Base-by-base conservation (phyloP, 2,113 vertebrate genomes). In the Athene noctua region DNA sequence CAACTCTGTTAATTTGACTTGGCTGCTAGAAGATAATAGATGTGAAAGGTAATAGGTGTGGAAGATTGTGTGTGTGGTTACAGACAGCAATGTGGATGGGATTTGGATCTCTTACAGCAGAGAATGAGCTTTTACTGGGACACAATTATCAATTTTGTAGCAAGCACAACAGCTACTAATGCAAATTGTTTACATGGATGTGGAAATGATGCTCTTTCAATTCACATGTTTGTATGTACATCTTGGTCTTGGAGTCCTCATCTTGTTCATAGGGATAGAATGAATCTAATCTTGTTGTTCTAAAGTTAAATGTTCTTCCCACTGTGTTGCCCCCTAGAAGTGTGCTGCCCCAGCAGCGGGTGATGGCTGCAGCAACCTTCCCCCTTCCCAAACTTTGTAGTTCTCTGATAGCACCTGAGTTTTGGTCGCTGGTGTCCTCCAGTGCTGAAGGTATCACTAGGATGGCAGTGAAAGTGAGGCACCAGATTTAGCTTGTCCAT, bases 281-380 rank as follows among this genome's bases (percentile, higher is more conserved):
- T 32, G 52, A 79, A 27, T 58, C 40, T 62, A 40, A 11, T 10
- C 6, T 55, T 10, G 0, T 0, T 51, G 13, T 79, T 73, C n/a
- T 20, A 19, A 27, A 57, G 29, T 55, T 57, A 85, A 90, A 65
- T 57, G 46, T 27, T 79, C 11, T 83, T 80, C 27, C 30, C 23
- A 15, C 2, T 6, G 46, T 55, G n/a, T 4, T 95, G 9, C 15
- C 19, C 12, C 10, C 5, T 7, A 7, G 25, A 36, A 9, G 8
- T 18, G 0, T 30, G 54, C 40, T 71, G 63, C 7, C 40, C 34
- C 38, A 49, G 32, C 4, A 3, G 10, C 0, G 1, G 12, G 9
- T 7, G 6, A 70, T 49, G 25, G 9, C 54, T 91, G 44, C 17
- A 36, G 22, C 36, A 22, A 5, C 58, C 0, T 0, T 29, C 20